Conservation (phyloP, 2,113 vertebrate species). For the Ptilorrhoa leucosticta region DNA sequence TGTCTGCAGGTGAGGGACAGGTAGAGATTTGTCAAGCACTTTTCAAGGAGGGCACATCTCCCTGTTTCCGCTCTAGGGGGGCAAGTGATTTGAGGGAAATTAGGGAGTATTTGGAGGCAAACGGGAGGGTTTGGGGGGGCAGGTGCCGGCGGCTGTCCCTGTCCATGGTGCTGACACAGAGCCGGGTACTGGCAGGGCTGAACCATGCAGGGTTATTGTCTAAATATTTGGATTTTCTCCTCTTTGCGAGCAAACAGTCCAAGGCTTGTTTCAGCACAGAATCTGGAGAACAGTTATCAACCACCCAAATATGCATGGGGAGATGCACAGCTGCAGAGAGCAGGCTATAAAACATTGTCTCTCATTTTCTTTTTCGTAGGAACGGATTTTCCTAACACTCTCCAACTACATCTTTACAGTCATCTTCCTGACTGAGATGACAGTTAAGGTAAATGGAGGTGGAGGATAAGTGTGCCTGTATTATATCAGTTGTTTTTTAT, state of each 20-base stretch:
- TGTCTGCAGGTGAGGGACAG: background rate
- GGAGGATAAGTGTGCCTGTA: background rate
- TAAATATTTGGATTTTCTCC: background rate
- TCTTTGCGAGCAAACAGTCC: background rate
- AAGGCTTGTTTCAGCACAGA: background rate
- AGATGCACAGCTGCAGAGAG: background rate
- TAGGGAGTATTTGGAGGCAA: background rate
- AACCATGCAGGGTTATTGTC: rapidly evolving
- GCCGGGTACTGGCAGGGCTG: rapidly evolving
- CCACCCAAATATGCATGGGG: background rate
- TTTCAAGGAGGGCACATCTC: background rate
- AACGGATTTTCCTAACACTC: slow-evolving; percentile 92
- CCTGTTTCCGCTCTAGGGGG: background rate
- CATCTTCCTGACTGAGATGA: slow-evolving; percentile 96
- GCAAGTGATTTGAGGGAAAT: too few relatives aligned
- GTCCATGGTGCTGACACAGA: slow-evolving; percentile 44
- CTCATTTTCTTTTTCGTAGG: slow-evolving; percentile 71
- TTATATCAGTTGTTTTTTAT: background rate
- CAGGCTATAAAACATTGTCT: background rate
- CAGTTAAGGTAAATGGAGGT: slow-evolving; percentile 85
- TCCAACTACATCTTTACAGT: slow-evolving; percentile 98
- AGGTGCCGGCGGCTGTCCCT: background rate
- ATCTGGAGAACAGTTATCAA: background rate
- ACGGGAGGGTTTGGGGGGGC: background rate
- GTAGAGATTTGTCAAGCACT: background rate